Evolutionary conservation across 2,797 vertebrate genomes (phyloP), one percentile per base, ranked within the genome.

Genomic region (Hoplostethus mediterraneus): DNA sequence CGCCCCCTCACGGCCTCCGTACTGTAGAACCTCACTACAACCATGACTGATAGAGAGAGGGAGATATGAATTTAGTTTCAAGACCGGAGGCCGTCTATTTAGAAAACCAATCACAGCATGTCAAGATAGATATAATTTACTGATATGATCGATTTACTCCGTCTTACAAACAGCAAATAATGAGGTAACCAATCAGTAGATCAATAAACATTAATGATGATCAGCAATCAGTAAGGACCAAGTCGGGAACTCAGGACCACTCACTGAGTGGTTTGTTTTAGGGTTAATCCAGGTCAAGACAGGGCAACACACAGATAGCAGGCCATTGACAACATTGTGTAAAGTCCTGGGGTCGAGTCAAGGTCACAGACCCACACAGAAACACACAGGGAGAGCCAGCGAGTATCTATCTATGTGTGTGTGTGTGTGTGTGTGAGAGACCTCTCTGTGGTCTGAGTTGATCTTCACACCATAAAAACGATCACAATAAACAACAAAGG

Each of bases 21-120:
- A 61, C 93, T 91, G 84, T 95, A 95, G 82, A 95, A 93, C 70
- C 82, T 84, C 57, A 94, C 66, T 0, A 95, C 91, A 77, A 89
- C 77, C 95, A 95, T 95, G 80, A 80, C 90, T 89, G 86, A 82
- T 1, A 13, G 58, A 67, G 40, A 83, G 36, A 79, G 6, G 0
- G 47, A n/a, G 30, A 79, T 17, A 82, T 3, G 5, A 16, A 69
- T 40, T 36, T 5, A 45, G 31, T 60, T 66, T 47, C 63, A 45
- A 69, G 4, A 14, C 7, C 6, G 3, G 75, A 2, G 11, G 10
- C 38, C 6, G 6, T 59, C 11, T 4, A 40, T 66, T 52, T 25
- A 63, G 1, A 17, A 40, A 68, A 58, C 40, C 55, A 31, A 55
- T 75, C 33, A 54, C 4, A 36, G 38, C 49, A 17, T 6, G 10